Evolutionary conservation across 2,797 vertebrate genomes (phyloP), one percentile per base, ranked within the genome.

Genomic region (Tadarida brasiliensis): DNA sequence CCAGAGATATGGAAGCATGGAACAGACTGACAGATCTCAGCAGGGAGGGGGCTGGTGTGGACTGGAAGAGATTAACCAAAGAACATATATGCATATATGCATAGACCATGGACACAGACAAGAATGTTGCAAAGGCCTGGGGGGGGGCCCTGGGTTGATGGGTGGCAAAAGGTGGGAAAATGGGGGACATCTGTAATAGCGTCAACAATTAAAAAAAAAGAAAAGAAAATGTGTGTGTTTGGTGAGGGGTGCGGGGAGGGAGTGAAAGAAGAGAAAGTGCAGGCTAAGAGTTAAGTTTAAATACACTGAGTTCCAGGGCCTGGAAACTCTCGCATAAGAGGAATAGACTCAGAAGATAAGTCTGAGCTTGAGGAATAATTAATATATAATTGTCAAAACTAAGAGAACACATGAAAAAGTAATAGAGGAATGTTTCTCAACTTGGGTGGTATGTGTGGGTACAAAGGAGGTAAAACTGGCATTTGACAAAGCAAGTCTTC

Each of bases 331-430:
- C 70, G 47, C 80, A 30, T 35, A 82, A 67, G 35, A 90, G 51
- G 28, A 76, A 47, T 1, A 87, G 22, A 81, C 47, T 71, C 67
- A n/a, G 26, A 73, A 7, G 30, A 90, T 19, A 90, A 73, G 28
- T 77, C 14, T 83, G 44, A 44, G 33, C 20, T 74, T 90, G 19
- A 87, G 54, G 51, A 92, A 92, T 61, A 87, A 88, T 74, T 94
- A 49, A 61, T 19, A 33, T 47, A 24, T 57, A 65, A 56, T 24
- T 35, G 54, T 80, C 77, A 90, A 89, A 91, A 28, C 59, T 73
- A 93, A 57, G 22, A 56, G 63, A 73, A 73, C 10, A 82, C 2
- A 11, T 11, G 12, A 28, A 78, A 85, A 87, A 57, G 57, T 57
- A 86, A 28, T 11, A 28, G 61, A 76, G 28, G 15, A 44, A 47